Percentiles rank a stretch among this genome's conserved stretches.
phyloP scores from a whole-genome alignment of 2,888 invertebrate species.

The Eristalis tenax region DNA sequence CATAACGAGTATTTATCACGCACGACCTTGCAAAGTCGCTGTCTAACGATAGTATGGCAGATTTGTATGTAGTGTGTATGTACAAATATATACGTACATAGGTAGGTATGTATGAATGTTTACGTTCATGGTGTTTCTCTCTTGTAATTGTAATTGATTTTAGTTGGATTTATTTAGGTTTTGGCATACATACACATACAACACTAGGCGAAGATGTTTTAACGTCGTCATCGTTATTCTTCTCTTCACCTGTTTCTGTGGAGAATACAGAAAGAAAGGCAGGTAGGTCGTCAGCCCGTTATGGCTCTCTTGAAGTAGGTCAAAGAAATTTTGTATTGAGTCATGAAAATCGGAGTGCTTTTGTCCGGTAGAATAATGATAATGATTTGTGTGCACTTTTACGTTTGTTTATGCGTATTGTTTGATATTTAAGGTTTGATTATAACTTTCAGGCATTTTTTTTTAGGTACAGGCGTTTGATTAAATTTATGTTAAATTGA shows the following conservation, averaged over 20 bases:
- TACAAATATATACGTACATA: not conserved
- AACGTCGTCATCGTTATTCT: not conserved
- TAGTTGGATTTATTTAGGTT: not conserved
- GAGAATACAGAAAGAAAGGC: slow-evolving; percentile 17
- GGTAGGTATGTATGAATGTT: not conserved
- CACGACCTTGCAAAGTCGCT: not conserved
- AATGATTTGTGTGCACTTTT: not conserved
- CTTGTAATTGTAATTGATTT: not conserved
- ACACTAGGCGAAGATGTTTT: not conserved
- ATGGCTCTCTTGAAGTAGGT: slow-evolving; percentile 53
- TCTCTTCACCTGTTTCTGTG: slow-evolving; percentile 16
- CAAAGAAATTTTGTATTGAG: slow-evolving; percentile 64
- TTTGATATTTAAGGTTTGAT: not conserved
- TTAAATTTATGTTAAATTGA: too few relatives aligned
- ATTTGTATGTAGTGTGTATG: not conserved
- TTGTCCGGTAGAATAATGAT: slow-evolving; percentile 3
- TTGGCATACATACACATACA: not conserved
- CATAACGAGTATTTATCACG: not conserved
- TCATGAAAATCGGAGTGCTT: slow-evolving; percentile 21
- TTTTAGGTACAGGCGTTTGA: not conserved
- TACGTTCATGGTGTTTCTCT: not conserved
- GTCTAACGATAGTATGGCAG: not conserved
- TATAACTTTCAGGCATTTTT: not conserved
- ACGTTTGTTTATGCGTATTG: slow-evolving; percentile 12
- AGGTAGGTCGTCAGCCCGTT: slow-evolving; percentile 40